Evolutionary conservation across 2,888 invertebrate genomes (phyloP).

Genomic region (Litoditis marina): DNA sequence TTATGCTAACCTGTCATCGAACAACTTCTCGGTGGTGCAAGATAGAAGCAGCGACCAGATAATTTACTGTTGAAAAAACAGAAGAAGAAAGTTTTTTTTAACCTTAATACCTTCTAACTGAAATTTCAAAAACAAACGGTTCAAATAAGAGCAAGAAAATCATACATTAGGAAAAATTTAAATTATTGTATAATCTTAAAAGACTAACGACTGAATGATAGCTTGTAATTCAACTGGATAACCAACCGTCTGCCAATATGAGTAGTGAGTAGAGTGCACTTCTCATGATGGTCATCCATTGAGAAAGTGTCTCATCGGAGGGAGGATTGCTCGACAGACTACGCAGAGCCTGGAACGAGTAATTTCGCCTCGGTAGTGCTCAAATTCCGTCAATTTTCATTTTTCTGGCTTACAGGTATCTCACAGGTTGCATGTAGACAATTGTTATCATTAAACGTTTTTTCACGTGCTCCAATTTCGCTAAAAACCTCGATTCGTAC

Average conservation of each 20-base stretch:
- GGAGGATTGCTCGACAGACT: constrained; percentile 34
- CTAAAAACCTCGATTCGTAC: neutral
- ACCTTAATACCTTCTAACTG: too few species aligned
- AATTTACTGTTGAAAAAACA: neutral
- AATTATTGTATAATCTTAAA: too few species aligned
- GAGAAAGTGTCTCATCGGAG: constrained; percentile 22
- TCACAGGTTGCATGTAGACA: too few species aligned
- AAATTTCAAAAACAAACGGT: too few species aligned
- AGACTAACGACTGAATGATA: too few species aligned
- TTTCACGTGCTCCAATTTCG: too few species aligned
- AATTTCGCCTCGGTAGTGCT: neutral
- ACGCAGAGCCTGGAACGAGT: constrained; percentile 33
- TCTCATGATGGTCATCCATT: constrained; percentile 80
- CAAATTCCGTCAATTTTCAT: neutral
- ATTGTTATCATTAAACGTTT: neutral
- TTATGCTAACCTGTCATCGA: too few species aligned
- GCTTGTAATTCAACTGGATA: too few species aligned
- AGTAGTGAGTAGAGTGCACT: constrained; percentile 85
- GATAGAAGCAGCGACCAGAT: too few species aligned
- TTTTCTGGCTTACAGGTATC: neutral
- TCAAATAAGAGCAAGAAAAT: too few species aligned
- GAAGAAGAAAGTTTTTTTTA: neutral
- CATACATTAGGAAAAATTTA: too few species aligned
- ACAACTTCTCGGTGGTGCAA: too few species aligned
- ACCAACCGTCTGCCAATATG: constrained; percentile 71